Evolutionary conservation across 30 jellyfish, hydroid and myxozoan genomes (phyloP).

Genomic region (Hydractinia symbiolongicarpus): DNA sequence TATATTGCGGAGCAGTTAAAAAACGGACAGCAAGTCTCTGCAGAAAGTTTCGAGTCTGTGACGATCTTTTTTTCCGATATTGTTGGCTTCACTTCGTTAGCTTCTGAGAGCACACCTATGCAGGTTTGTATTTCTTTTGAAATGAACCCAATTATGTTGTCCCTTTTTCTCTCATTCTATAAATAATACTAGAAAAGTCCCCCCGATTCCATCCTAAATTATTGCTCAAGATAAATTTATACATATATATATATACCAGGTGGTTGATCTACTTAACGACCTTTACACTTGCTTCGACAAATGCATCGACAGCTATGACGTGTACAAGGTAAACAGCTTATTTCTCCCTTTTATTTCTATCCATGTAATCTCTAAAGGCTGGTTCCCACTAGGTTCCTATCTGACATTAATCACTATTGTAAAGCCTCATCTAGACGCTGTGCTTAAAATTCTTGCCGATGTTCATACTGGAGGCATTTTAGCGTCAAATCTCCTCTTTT

Average conservation of each 20-base stretch:
- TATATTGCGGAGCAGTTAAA: constrained; percentile 88
- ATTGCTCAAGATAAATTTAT: background rate
- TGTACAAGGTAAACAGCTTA: constrained; percentile 57
- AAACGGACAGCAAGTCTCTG: constrained; percentile 75
- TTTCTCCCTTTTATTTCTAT: too few species aligned
- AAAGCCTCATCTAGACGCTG: too few species aligned
- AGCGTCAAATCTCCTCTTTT: too few species aligned
- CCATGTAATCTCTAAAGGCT: too few species aligned
- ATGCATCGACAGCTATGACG: constrained; percentile 87
- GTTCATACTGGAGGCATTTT: too few species aligned
- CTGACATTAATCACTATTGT: too few species aligned
- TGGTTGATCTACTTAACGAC: constrained; percentile 87
- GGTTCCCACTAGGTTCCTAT: too few species aligned
- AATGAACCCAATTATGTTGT: background rate
- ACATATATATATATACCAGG: constrained; percentile 27
- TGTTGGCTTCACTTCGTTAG: constrained; percentile 90
- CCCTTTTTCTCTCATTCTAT: too few species aligned
- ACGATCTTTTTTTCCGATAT: constrained; percentile 94
- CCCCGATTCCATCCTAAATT: background rate
- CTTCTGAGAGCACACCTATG: constrained; percentile 92
- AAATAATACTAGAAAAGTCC: too few species aligned
- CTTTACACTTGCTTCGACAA: constrained; percentile 85
- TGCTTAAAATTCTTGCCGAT: too few species aligned
- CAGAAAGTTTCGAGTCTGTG: constrained; percentile 88
- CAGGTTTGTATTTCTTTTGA: constrained; percentile 41